phyloP scores from a whole-genome alignment of 2,113 vertebrate species.

The Canis aureus region DNA sequence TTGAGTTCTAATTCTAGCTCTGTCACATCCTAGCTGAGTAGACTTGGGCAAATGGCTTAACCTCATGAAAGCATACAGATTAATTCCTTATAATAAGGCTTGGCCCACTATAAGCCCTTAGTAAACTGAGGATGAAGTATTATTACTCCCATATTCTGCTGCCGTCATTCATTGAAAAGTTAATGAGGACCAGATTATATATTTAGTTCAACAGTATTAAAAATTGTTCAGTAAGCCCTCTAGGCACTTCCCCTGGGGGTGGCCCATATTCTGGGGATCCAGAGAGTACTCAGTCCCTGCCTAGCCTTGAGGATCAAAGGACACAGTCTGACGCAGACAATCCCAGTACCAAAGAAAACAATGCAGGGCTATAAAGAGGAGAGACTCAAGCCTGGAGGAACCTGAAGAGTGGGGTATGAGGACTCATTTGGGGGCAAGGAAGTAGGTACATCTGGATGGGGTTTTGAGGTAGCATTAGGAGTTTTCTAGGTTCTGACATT shows the following conservation, averaged over 20 bases:
- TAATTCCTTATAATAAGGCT: not conserved
- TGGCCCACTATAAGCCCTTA: not conserved
- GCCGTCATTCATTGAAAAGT: not conserved
- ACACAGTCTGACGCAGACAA: not conserved
- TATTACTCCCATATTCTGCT: not conserved
- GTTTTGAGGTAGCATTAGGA: conserved; percentile 40
- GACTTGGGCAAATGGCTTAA: not conserved
- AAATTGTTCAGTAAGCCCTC: not conserved
- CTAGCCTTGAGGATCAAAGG: not conserved
- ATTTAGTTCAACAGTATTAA: conserved; percentile 2
- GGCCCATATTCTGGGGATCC: not conserved
- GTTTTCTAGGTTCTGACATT: not conserved
- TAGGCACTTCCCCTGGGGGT: not conserved
- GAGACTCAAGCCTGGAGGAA: not conserved
- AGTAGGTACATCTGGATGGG: not conserved
- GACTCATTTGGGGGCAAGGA: not conserved
- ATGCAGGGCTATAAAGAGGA: not conserved
- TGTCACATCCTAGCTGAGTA: not conserved
- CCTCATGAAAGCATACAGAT: not conserved
- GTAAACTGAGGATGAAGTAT: not conserved
- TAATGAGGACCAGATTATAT: not conserved
- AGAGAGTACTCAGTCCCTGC: not conserved
- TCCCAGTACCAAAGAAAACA: not conserved
- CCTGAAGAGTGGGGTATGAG: not conserved
- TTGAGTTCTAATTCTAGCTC: not conserved